phyloP scores from a whole-genome alignment of 2,113 vertebrate genomes.

The Dicerorhinus sumatrensis region DNA sequence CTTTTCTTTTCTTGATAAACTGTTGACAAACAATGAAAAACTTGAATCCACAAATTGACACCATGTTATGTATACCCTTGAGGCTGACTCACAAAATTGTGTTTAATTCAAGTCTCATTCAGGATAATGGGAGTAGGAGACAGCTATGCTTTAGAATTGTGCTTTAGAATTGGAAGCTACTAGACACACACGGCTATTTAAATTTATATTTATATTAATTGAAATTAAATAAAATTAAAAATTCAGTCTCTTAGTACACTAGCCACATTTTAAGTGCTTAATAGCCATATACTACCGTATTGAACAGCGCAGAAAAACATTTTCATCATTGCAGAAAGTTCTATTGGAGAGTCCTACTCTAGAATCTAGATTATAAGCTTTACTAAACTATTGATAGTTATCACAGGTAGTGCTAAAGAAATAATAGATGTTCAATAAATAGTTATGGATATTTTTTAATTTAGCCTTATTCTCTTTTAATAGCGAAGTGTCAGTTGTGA shows the following conservation, averaged over 20 bases:
- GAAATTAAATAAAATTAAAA: constrained; percentile 34
- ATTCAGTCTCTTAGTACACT: not conserved
- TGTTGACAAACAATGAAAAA: not conserved
- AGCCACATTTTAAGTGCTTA: not conserved
- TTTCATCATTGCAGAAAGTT: not conserved
- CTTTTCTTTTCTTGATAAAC: not conserved
- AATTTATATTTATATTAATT: constrained; percentile 17
- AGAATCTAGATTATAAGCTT: not conserved
- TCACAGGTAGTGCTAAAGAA: not conserved
- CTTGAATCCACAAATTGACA: not conserved
- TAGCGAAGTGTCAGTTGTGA: not conserved
- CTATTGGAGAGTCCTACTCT: not conserved
- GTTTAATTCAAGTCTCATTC: not conserved
- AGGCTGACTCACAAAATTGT: not conserved
- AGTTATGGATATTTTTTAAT: not conserved
- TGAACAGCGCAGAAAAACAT: not conserved
- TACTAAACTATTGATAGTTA: not conserved
- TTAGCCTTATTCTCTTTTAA: not conserved
- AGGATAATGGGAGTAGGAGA: not conserved
- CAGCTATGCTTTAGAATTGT: not conserved
- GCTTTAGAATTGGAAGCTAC: not conserved
- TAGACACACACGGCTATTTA: not conserved
- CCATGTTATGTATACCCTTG: not conserved
- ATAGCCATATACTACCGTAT: not conserved
- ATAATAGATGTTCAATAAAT: not conserved